Evolutionary conservation across 53 echinoderm and acorn worm species (phyloP).

Genomic region (Echinometra lucunter): DNA sequence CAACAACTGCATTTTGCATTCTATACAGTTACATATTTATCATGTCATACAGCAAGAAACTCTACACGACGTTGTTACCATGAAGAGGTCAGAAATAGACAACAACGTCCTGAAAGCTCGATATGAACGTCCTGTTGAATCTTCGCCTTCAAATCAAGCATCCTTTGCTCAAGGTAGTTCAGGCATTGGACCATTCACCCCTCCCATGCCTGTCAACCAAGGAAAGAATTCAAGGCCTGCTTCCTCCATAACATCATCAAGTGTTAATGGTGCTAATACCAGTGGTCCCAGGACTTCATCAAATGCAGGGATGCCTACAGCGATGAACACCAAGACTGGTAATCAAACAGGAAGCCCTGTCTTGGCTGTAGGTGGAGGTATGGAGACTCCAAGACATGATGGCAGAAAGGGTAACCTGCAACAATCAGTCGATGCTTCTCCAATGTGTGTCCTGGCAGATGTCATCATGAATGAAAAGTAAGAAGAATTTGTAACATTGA

Average conservation of each 20-base stretch:
- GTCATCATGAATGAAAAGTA: slow-evolving; percentile 66
- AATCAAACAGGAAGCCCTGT: slow-evolving; percentile 30
- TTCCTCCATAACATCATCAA: background rate
- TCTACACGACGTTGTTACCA: background rate
- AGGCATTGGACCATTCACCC: background rate
- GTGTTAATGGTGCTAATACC: background rate
- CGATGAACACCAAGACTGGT: slow-evolving; percentile 50
- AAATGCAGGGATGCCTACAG: slow-evolving; percentile 19
- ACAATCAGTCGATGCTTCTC: slow-evolving; percentile 21
- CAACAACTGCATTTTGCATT: no score
- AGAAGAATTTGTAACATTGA: background rate
- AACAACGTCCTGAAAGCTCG: slow-evolving; percentile 78
- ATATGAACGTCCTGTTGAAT: slow-evolving; percentile 37
- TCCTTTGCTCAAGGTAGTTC: background rate
- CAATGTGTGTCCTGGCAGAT: slow-evolving; percentile 56
- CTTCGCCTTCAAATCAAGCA: background rate
- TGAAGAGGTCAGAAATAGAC: slow-evolving; percentile 84
- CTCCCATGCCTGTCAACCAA: slow-evolving; percentile 46
- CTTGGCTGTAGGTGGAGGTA: background rate
- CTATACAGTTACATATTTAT: no score
- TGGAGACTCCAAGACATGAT: slow-evolving; percentile 59
- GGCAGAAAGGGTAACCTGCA: slow-evolving; percentile 7
- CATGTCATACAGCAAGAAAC: slow-evolving; percentile 31
- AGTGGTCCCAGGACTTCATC: slow-evolving; percentile 2
- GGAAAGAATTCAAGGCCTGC: background rate